Evolutionary conservation across 64 coral and sea anemone species (phyloP).

Genomic region (Catalaphyllia jardinei): DNA sequence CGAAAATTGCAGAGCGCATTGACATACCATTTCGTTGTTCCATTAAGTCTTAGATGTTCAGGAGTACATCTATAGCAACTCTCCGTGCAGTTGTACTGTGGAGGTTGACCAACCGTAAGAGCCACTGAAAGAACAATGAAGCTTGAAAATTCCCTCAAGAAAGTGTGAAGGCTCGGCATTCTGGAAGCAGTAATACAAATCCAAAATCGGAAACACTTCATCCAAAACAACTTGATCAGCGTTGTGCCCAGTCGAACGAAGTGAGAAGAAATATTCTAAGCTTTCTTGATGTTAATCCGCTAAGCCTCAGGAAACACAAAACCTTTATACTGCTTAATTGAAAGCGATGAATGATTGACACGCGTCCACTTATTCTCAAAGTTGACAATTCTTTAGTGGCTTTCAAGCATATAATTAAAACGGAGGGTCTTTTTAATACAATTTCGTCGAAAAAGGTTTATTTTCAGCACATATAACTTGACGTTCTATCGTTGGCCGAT

Average conservation of each 20-base stretch:
- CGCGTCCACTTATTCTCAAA: not conserved
- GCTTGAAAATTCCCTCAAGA: not conserved
- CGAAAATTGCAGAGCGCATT: not conserved
- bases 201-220: not conserved
- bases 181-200: not conserved
- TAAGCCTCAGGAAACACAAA: not conserved
- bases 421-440: slow-evolving; percentile 6
- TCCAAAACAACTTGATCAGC: not conserved
- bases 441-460: not conserved
- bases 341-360: slow-evolving; percentile 37
- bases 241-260: not conserved
- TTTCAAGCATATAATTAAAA: slow-evolving; percentile 36
- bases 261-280: too few relatives aligned
- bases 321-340: slow-evolving; percentile 17
- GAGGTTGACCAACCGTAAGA: not conserved
- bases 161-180: not conserved
- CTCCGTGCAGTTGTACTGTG: not conserved
- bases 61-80: not conserved
- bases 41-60: not conserved
- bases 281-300: not conserved
- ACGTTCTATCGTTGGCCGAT: not conserved
- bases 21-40: not conserved
- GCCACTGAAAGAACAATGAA: not conserved
- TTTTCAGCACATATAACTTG: not conserved
- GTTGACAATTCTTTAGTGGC: slow-evolving; percentile 10